A percentile compares a stretch with the other conserved stretches of the same genome.
Evolutionary conservation across 37 sponge, comb jelly and placozoan species (phyloP).

Genomic region (Mnemiopsis leidyi): DNA sequence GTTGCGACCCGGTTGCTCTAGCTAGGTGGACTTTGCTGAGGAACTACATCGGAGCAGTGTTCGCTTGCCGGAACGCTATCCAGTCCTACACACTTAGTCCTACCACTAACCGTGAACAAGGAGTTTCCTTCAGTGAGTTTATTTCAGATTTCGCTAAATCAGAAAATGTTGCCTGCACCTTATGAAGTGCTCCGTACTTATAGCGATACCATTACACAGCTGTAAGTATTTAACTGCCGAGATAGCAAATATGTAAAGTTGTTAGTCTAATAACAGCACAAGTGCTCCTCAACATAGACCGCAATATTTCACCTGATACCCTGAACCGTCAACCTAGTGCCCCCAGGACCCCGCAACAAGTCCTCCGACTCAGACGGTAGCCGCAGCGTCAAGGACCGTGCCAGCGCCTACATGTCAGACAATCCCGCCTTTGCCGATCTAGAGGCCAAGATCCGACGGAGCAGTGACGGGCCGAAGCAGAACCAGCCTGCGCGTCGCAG

Average conservation of each 20-base stretch:
- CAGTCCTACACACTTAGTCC: slow-evolving; percentile 23
- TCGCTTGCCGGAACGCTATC: slow-evolving; percentile 58
- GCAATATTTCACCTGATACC: too few relatives aligned
- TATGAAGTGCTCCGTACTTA: too few relatives aligned
- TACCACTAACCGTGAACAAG: slow-evolving; percentile 20
- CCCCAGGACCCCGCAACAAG: slow-evolving; percentile 51
- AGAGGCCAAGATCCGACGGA: slow-evolving; percentile 14
- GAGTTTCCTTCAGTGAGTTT: slow-evolving; percentile 32
- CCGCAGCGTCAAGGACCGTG: slow-evolving; percentile 45
- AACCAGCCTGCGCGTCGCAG: slow-evolving; percentile 3
- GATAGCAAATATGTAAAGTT: too few relatives aligned
- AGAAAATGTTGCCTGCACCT: too few relatives aligned
- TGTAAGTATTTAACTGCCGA: too few relatives aligned
- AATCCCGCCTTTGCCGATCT: neutral
- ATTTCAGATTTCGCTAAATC: too few relatives aligned
- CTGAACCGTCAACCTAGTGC: neutral
- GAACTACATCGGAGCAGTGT: slow-evolving; percentile 63
- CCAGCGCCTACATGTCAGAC: slow-evolving; percentile 60
- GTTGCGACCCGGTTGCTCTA: slow-evolving; percentile 57
- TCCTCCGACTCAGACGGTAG: neutral
- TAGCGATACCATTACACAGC: too few relatives aligned
- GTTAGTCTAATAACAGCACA: too few relatives aligned
- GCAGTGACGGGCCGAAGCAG: slow-evolving; percentile 58
- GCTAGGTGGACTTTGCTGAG: slow-evolving; percentile 59
- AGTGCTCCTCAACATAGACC: too few relatives aligned